Base-by-base conservation (phyloP, 2,888 invertebrate genomes). In the Ypsolopha sequella region DNA sequence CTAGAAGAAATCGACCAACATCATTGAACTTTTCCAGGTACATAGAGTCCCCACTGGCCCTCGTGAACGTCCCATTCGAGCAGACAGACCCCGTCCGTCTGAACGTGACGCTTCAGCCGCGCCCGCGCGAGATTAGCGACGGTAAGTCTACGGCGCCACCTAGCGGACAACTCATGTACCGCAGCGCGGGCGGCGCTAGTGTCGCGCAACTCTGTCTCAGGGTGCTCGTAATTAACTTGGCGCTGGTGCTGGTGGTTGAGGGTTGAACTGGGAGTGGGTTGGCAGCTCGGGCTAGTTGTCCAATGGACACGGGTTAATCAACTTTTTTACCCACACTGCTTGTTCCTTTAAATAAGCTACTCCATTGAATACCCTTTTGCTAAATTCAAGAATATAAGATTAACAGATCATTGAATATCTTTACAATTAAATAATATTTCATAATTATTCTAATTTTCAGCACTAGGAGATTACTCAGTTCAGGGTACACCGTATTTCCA, bases 1-100 rank as follows among this genome's bases (percentile, higher is more conserved):
- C 24, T 24, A 24, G 2, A 4, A 24, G 4, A 24, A 24, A 24
- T 3, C 24, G 39, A 39, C 7, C 6, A 39, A 39, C 9, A 10
- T n/a, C 6, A 13, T n/a, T 43, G 13, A 13, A 43, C 24, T 13
- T 46, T 65, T 65, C 6, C 63, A 81, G 81, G 0, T 79, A 69
- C 58, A 54, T 61, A 1, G 54, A 62, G 10, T 58, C 73, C 0
- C 54, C 59, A 0, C 60, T 64, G 11, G 50, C 59, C 0, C 46
- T 58, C 0, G 59, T 80, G 1, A 63, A 72, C 6, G 70, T 89
- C 6, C 77, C 74, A 0, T 66, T 67, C 7, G 70, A 76, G 51
- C 68, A 67, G 48, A 72, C 71, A 0, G 53, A 59, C 0, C 62
- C 68, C 0, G 53, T 70, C 2, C 39, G 53, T 1, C 51, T 70